Evolutionary conservation across 2,797 vertebrate genomes (phyloP), one percentile per base, ranked within the genome.

Genomic region (Petrocephalus schoutedeni): DNA sequence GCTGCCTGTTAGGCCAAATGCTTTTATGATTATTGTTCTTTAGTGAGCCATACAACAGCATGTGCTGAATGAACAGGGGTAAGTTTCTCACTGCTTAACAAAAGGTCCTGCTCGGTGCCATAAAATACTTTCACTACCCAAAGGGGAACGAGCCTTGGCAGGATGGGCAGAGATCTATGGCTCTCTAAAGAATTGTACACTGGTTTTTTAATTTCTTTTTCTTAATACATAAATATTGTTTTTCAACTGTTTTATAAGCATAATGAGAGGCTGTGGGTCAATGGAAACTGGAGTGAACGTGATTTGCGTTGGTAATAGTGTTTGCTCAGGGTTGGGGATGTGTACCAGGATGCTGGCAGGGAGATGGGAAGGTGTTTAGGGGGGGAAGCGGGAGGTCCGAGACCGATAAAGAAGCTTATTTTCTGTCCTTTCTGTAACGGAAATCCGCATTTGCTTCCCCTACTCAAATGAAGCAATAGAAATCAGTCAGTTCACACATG

Each of bases 391-490:
- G 41, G 41, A 45, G 41, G 10, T 91, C 89, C 90, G 71, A 90
- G 83, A 58, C 84, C 88, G 77, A 90, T 86, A 86, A 91, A 90
- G 90, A 91, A 89, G 88, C 28, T 59, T 45, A 53, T 36, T 23
- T 23, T 91, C 91, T 89, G 41, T 84, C 86, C 84, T 21, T 89
- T 91, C 89, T 91, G 90, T 93, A 89, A 91, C 91, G 91, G 85
- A 88, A 89, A 91, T 88, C 88, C 71, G 12, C 51, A 61, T 89
- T 80, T 56, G 45, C 80, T 51, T 28, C 21, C n/a, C 45, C 53
- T 83, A 23, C 21, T 28, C 80, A 83, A 45, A 83, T 10, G 36
- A n/a, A 23, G 80, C 80, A 21, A 12, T 54, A 12, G 19, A 71
- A 74, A 45, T 45, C 71, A 7, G 32, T 45, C 16, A 45, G 2